Conservation (phyloP, 2,888 invertebrate species). For the Aphidius colemani region DNA sequence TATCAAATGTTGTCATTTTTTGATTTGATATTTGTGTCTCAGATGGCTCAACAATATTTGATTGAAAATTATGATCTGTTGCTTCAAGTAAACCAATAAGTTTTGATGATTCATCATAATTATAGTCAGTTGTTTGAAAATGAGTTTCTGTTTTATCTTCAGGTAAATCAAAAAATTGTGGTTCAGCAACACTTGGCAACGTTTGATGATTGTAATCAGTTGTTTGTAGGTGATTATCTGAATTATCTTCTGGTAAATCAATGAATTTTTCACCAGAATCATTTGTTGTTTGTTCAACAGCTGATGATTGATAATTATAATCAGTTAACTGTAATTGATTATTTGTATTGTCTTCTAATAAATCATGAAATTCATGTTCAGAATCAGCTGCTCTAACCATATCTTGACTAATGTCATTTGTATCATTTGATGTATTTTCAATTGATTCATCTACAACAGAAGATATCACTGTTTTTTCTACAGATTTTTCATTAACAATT, state of each 20-base stretch:
- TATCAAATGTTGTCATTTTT: background rate
- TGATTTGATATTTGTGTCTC: background rate
- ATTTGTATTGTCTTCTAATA: background rate
- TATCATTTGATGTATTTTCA: background rate
- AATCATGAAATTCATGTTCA: conserved; percentile 1
- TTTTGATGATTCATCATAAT: background rate
- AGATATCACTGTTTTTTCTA: conserved; percentile 13
- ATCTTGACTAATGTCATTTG: background rate
- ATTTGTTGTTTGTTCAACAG: background rate
- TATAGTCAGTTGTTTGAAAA: background rate
- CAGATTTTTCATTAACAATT: conserved; percentile 1
- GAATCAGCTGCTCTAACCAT: conserved; percentile 1
- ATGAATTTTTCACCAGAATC: too few species aligned
- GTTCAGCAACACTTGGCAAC: background rate
- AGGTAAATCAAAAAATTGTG: background rate
- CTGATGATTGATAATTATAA: background rate
- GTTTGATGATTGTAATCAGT: background rate
- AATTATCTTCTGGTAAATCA: too few species aligned
- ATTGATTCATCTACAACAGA: background rate
- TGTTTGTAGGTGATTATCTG: background rate
- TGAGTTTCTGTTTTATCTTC: background rate
- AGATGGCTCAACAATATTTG: background rate
- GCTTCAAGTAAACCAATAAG: background rate
- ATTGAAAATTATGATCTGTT: background rate
- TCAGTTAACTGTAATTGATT: background rate